Evolutionary conservation across 1,140 invertebrate species (phyloP).

Genomic region (Drosophila sp.): DNA sequence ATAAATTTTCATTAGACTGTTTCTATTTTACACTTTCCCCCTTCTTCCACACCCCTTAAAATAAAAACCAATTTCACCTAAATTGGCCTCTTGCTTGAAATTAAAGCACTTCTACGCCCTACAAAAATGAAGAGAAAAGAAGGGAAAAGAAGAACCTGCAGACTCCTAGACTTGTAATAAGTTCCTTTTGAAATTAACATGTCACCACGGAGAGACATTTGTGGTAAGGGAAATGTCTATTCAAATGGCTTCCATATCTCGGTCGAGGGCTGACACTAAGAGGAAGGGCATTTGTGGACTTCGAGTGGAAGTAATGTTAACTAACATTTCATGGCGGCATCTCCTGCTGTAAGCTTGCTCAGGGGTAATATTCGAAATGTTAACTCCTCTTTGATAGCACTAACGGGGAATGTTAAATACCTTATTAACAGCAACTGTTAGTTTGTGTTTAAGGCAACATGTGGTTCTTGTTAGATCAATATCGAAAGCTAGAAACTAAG

Average conservation of each 20-base stretch:
- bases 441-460: constrained; percentile 38
- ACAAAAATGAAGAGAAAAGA: constrained; percentile 56
- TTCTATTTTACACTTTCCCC: neutral
- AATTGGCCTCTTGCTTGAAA: constrained; percentile 69
- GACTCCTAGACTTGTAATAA: constrained; percentile 61
- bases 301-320: constrained; percentile 21
- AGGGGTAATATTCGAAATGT: constrained; percentile 1
- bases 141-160: constrained; percentile 1
- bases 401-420: neutral
- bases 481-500: neutral
- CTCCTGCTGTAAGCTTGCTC: neutral
- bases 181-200: constrained; percentile 75
- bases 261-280: neutral
- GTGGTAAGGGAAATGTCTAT: constrained; percentile 41
- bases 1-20: constrained; percentile 17
- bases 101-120: constrained; percentile 54
- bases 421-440: neutral
- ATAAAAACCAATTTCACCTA: constrained; percentile 62
- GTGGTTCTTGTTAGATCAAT: constrained; percentile 34
- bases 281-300: constrained; percentile 15
- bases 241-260: neutral
- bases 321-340: neutral
- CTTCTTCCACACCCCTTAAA: neutral
- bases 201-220: constrained; percentile 75
- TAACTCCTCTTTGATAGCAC: neutral